Evolutionary conservation across 2,888 invertebrate genomes (phyloP).

Genomic region (Tetragonisca angustula): DNA sequence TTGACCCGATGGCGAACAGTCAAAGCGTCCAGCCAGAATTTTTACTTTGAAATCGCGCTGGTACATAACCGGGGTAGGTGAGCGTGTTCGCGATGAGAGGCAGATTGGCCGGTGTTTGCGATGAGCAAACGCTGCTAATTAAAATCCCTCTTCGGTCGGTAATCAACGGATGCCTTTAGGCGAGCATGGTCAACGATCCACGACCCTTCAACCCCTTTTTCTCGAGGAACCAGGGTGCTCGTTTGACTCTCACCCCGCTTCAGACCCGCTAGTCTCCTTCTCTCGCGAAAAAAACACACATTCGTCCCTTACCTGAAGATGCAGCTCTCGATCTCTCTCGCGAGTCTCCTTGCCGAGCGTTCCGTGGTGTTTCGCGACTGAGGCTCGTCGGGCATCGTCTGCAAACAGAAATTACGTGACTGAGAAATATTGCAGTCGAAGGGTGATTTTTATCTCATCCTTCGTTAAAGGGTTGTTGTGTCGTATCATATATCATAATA

Average conservation of each 20-base stretch:
- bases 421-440: background rate
- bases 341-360: constrained; percentile 52
- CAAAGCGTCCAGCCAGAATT: constrained; percentile 58
- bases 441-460: background rate
- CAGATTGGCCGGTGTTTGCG: constrained; percentile 79
- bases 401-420: constrained; percentile 17
- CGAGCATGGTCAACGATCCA: constrained; percentile 80
- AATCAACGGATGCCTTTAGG: constrained; percentile 82
- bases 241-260: constrained; percentile 26
- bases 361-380: constrained; percentile 25
- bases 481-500: no score
- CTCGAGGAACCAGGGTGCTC: constrained; percentile 14
- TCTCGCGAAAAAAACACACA: background rate
- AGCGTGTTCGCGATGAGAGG: constrained; percentile 52
- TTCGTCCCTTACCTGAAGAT: constrained; percentile 64
- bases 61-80: constrained; percentile 1
- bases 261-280: constrained; percentile 46
- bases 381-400: constrained; percentile 52
- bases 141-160: constrained; percentile 81
- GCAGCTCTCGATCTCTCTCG: constrained; percentile 64
- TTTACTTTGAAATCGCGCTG: constrained; percentile 62
- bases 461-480: no score
- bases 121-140: constrained; percentile 82
- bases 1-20: constrained; percentile 30
- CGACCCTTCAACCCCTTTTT: constrained; percentile 63